Base-by-base conservation (phyloP, 2,888 invertebrate species). In the Drosophila koepferae region DNA sequence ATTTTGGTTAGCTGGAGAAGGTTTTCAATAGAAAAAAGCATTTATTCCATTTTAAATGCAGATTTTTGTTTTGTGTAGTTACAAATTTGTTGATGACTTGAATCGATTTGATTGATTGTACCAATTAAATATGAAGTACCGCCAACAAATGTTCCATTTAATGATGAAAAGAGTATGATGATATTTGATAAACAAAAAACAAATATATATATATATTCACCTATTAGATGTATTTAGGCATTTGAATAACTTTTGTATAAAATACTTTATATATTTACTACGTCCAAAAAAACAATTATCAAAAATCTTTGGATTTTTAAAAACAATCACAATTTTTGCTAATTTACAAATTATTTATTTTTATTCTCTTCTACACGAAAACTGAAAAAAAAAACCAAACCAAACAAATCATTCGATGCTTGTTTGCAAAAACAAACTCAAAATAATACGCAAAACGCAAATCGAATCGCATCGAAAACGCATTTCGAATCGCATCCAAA, bases 341-440 rank as follows among this genome's bases (percentile, higher is more conserved):
- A 91, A 91, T 91, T 90, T 89, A 80, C 83, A 81, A 91, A 82
- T 91, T 51, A 74, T 91, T 86, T 91, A 86, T 91, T 91, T 91
- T 89, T 91, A 90, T 89, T 91, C 91, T 91, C 91, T 90, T 91
- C 92, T 91, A 86, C 90, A 90, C 90, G 84, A 87, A 88, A 80
- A 74, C 61, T 48, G 70, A 76, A 81, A 43, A 23, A 23, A 44
- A 23, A 23, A 44, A 44, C 12, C 8, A 77, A 74, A 72, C 65
- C 76, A 72, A 51, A 64, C 74, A 80, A 63, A 73, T 68, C 72
- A 84, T 76, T 83, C 80, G 87, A 89, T 86, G 81, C 72, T 86
- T 88, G 84, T 82, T 81, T 81, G 74, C 74, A 80, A 79, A 77
- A 71, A 74, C 77, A 77, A 74, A 66, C 63, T 77, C 77, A 65